These are phyloP conservation scores for Laothoe populi DNA, from an alignment of 2,888 invertebrate genomes.

Conservation along the genomic window DNA sequence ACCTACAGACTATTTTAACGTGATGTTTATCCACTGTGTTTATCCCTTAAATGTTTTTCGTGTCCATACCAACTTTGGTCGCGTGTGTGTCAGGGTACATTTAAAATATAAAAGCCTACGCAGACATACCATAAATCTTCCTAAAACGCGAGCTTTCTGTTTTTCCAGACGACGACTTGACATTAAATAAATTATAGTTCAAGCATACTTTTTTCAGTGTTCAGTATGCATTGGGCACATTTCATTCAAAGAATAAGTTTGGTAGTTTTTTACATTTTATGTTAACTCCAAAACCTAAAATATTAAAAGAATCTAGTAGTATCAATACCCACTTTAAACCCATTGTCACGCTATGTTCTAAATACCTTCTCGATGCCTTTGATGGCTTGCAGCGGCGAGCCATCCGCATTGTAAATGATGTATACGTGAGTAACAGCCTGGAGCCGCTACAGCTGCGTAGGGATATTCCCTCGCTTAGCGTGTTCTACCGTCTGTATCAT, in stretches of 20 bases:
- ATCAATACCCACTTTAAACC: too few relatives aligned
- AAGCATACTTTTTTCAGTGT: not conserved
- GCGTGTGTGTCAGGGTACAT: constrained; percentile 5
- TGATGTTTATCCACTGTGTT: not conserved
- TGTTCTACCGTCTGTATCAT: too few relatives aligned
- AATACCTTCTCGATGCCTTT: too few relatives aligned
- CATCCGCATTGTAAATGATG: too few relatives aligned
- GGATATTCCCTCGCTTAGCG: too few relatives aligned
- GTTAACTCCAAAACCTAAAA: too few relatives aligned
- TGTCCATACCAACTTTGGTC: not conserved
- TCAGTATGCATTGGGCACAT: not conserved
- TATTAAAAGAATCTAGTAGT: too few relatives aligned
- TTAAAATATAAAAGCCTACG: constrained; percentile 11
- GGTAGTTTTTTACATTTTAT: not conserved
- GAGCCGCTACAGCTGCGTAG: too few relatives aligned
- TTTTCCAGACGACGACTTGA: constrained; percentile 16
- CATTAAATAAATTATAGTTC: constrained; percentile 15
- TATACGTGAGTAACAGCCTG: too few relatives aligned
- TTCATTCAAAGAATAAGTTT: too few relatives aligned
- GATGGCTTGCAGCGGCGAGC: too few relatives aligned
- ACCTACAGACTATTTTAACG: not conserved
- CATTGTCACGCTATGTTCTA: too few relatives aligned
- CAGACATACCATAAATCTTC: constrained; percentile 19
- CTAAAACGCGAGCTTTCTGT: constrained; percentile 12
- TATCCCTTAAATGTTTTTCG: constrained; percentile 5